Evolutionary conservation across 2,113 vertebrate genomes (phyloP).

Genomic region (Equus przewalskii): DNA sequence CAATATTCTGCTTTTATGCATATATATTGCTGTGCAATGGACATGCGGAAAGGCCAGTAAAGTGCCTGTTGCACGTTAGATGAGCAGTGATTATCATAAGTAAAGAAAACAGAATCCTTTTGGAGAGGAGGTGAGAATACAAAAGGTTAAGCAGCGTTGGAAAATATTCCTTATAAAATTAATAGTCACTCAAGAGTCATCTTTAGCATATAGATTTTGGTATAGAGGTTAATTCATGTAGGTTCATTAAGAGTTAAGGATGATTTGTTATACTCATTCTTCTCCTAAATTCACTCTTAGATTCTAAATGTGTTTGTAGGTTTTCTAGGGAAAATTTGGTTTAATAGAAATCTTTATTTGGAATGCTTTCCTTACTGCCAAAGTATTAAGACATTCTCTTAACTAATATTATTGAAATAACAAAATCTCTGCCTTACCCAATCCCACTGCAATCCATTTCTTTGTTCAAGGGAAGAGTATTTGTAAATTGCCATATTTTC

Average conservation of each 20-base stretch:
- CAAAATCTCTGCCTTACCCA: background rate
- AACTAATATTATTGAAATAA: background rate
- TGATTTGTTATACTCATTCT: background rate
- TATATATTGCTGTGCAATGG: background rate
- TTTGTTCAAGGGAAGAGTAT: background rate
- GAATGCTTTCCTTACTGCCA: background rate
- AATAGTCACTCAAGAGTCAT: background rate
- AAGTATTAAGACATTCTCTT: background rate
- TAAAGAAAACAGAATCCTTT: background rate
- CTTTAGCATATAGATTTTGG: background rate
- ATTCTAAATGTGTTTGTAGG: background rate
- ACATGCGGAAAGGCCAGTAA: background rate
- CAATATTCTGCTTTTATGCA: background rate
- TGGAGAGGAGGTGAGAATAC: background rate
- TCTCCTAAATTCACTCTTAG: background rate
- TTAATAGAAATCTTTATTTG: constrained; percentile 21
- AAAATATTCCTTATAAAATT: background rate
- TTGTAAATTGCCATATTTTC: background rate
- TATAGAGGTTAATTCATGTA: background rate
- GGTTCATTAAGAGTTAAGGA: background rate
- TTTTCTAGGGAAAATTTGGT: background rate
- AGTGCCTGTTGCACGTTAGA: background rate
- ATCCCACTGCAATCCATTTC: background rate
- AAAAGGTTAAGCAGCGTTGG: background rate
- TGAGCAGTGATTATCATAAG: background rate